phyloP scores from a whole-genome alignment of 2,113 vertebrate species.

The Nettapus auritus region DNA sequence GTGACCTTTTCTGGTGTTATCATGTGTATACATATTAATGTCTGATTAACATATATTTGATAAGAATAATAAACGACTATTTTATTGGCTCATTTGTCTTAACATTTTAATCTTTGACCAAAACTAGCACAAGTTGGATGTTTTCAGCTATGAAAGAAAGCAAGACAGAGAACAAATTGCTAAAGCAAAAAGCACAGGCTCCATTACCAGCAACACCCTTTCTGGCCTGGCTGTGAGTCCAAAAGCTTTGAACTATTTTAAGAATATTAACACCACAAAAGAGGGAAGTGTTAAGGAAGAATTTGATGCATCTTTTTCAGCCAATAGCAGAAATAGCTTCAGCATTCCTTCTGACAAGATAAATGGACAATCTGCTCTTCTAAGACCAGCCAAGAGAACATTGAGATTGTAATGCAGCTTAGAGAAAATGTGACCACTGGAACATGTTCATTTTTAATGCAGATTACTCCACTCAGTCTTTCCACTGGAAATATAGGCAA shows the following conservation, averaged over 20 bases:
- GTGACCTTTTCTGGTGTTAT: not conserved
- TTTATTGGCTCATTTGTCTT: not conserved
- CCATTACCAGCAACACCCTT: not conserved
- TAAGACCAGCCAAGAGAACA: constrained; percentile 31
- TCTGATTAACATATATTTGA: not conserved
- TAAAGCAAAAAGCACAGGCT: not conserved
- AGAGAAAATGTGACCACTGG: constrained; percentile 8
- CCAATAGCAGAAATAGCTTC: constrained; percentile 52
- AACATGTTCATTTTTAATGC: not conserved
- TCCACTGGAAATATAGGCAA: not conserved
- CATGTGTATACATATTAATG: not conserved
- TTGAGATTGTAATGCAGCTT: not conserved
- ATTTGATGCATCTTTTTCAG: constrained; percentile 39
- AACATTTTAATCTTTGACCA: not conserved
- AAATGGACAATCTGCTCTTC: constrained; percentile 51
- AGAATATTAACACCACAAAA: constrained; percentile 43
- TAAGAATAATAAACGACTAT: not conserved
- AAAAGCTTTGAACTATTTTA: constrained; percentile 58
- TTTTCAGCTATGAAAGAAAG: not conserved
- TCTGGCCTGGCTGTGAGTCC: not conserved
- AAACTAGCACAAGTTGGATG: not conserved
- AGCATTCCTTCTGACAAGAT: constrained; percentile 41
- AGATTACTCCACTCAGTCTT: not conserved
- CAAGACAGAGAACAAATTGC: not conserved
- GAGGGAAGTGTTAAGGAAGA: constrained; percentile 20